phyloP scores from a whole-genome alignment of 2,113 vertebrate genomes.

The Vanacampus margaritifer region DNA sequence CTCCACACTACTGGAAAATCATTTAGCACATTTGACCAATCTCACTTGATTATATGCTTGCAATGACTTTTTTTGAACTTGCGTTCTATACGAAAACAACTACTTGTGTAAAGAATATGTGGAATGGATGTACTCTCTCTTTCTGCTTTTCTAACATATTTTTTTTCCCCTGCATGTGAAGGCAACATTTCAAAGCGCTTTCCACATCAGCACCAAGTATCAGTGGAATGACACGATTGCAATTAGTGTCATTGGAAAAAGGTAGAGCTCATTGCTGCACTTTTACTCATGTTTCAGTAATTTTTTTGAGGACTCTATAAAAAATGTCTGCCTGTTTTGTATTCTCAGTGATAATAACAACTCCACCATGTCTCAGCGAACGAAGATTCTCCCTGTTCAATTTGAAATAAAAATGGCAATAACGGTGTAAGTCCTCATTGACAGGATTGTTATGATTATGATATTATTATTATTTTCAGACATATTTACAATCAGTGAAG shows the following conservation, averaged over 20 bases:
- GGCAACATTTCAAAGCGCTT: slow-evolving; percentile 52
- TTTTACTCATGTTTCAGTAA: neutral
- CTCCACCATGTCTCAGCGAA: slow-evolving; percentile 18
- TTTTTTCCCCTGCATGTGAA: slow-evolving; percentile 20
- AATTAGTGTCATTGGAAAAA: slow-evolving; percentile 54
- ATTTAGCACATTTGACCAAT: too few relatives aligned
- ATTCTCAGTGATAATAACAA: slow-evolving; percentile 66
- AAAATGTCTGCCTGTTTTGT: slow-evolving; percentile 1
- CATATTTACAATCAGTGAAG: neutral
- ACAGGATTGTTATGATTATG: neutral
- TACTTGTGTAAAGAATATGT: too few relatives aligned
- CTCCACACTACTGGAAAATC: too few relatives aligned
- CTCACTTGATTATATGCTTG: too few relatives aligned
- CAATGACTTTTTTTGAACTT: too few relatives aligned
- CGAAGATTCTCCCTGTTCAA: slow-evolving; percentile 52
- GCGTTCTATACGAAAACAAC: too few relatives aligned
- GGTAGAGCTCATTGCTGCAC: slow-evolving; percentile 38
- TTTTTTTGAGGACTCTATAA: neutral
- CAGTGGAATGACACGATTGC: slow-evolving; percentile 56
- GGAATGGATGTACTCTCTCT: neutral
- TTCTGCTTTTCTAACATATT: neutral
- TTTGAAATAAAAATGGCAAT: slow-evolving; percentile 57
- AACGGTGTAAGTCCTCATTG: slow-evolving; percentile 55
- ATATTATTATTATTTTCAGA: neutral
- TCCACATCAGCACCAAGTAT: slow-evolving; percentile 22